phyloP scores from a whole-genome alignment of 2,113 vertebrate genomes.

The Chrysemys picta region DNA sequence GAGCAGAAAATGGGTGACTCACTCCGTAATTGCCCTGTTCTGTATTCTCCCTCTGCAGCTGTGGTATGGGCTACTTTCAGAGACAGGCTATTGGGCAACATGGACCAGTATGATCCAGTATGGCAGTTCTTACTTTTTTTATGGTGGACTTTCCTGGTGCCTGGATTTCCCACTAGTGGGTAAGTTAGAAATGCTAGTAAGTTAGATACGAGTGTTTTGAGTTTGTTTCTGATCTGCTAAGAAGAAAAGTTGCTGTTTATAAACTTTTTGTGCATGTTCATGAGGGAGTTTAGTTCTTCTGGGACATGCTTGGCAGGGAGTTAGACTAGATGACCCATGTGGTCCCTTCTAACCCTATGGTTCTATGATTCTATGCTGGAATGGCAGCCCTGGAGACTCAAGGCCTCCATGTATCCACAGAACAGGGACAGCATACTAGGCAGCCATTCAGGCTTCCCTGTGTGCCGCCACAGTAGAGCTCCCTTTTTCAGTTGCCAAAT shows the following conservation, averaged over 20 bases:
- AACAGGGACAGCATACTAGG: neutral
- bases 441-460: neutral
- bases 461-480: neutral
- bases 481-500: neutral
- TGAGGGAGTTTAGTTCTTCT: neutral
- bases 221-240: conserved; percentile 28
- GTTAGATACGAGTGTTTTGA: neutral
- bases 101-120: neutral
- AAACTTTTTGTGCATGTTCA: neutral
- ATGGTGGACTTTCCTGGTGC: neutral
- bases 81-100: neutral
- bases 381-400: neutral
- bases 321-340: neutral
- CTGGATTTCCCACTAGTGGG: neutral
- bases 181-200: conserved; percentile 28
- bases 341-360: neutral
- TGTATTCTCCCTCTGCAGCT: neutral
- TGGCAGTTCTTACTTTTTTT: neutral
- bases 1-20: neutral
- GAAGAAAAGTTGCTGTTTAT: neutral
- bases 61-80: neutral
- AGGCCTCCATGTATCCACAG: neutral
- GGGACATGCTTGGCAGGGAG: neutral
- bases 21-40: neutral
- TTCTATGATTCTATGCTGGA: neutral